Conservation (phyloP, 2,888 invertebrate genomes). For the Drymonia ruficornis region DNA sequence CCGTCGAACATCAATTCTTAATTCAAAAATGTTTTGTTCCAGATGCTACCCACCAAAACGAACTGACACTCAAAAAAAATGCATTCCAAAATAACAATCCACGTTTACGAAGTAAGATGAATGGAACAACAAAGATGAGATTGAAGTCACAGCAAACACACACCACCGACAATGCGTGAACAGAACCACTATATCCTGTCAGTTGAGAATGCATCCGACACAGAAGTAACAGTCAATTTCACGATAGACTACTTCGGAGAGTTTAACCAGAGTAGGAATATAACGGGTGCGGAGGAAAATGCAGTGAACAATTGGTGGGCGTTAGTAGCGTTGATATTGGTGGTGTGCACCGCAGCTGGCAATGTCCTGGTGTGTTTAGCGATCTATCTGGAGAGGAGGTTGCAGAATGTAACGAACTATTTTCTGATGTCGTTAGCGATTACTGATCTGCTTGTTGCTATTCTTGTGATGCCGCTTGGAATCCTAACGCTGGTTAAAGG, state of each 20-base stretch:
- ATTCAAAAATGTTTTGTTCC: conserved; percentile 45
- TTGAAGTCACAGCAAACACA: conserved; percentile 43
- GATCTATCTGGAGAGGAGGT: conserved; percentile 94
- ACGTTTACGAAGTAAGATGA: conserved; percentile 81
- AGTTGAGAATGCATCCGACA: conserved; percentile 31
- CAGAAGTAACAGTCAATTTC: conserved; percentile 30
- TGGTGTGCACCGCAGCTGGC: conserved; percentile 94
- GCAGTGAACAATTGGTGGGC: conserved; percentile 92
- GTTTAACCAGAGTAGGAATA: conserved; percentile 45
- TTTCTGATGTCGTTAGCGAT: conserved; percentile 98
- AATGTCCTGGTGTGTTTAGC: conserved; percentile 97
- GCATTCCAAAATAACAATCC: conserved; percentile 49
- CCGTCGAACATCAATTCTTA: no score
- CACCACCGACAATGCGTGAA: conserved; percentile 68
- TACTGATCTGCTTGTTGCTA: conserved; percentile 97
- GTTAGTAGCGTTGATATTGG: conserved; percentile 89
- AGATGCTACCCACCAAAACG: conserved; percentile 51
- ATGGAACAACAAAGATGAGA: conserved; percentile 61
- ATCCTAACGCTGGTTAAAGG: conserved; percentile 92
- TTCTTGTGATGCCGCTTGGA: conserved; percentile 98
- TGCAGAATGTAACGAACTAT: conserved; percentile 99
- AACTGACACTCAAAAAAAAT: conserved; percentile 50
- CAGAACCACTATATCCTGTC: conserved; percentile 41
- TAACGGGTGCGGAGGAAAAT: conserved; percentile 35
- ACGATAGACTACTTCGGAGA: conserved; percentile 27